Conservation (phyloP, 2,888 invertebrate species). For the Dolichopus griseipennis region DNA sequence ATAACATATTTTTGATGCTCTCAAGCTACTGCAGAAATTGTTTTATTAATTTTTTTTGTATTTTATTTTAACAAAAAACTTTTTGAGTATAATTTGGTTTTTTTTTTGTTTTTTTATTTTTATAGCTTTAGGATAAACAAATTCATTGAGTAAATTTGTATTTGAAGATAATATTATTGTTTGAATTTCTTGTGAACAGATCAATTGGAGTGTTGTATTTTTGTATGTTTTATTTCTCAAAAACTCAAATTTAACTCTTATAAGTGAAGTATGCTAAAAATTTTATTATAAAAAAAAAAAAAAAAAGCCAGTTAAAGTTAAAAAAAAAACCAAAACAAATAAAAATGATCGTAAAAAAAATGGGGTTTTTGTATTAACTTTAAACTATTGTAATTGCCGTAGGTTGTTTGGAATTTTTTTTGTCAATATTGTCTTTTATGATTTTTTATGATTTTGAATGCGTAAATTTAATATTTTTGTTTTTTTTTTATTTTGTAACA, state of each 20-base stretch:
- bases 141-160: not conserved
- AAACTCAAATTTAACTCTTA: not conserved
- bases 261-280: not conserved
- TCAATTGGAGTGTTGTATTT: too few relatives aligned
- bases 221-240: too few relatives aligned
- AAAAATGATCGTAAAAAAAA: not conserved
- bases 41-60: not conserved
- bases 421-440: not conserved
- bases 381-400: not conserved
- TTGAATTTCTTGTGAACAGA: not conserved
- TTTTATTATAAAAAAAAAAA: too few relatives aligned
- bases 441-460: not conserved
- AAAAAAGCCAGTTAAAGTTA: too few relatives aligned
- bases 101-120: not conserved
- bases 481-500: too few relatives aligned
- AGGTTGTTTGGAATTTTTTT: not conserved
- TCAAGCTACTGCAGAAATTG: constrained; percentile 3
- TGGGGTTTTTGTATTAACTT: not conserved
- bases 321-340: not conserved
- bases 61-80: not conserved
- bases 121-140: not conserved
- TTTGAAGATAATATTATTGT: not conserved
- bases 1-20: not conserved
- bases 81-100: not conserved
- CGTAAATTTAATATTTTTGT: too few relatives aligned